These are phyloP conservation scores for Olivierus martensii DNA, from an alignment of 1,140 invertebrate genomes.

Conservation along the genomic window DNA sequence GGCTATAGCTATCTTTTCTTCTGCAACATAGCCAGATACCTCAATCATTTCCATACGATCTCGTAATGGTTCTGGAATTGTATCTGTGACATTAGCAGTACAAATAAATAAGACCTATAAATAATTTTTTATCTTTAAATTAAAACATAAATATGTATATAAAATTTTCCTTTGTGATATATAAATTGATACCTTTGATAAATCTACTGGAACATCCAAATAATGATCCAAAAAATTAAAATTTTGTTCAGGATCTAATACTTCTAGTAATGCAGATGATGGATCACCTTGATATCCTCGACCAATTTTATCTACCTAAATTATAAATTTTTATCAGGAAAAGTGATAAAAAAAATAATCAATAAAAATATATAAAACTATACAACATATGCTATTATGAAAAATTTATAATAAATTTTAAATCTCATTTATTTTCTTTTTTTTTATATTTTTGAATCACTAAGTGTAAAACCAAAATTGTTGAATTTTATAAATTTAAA, in stretches of 20 bases:
- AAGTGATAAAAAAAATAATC: constrained; percentile 3
- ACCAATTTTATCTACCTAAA: constrained; percentile 43
- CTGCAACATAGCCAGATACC: constrained; percentile 96
- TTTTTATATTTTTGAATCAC: no score
- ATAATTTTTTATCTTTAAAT: neutral
- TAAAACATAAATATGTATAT: no score
- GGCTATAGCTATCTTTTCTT: constrained; percentile 95
- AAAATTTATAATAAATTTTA: constrained; percentile 2
- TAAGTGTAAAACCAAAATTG: no score
- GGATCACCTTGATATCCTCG: constrained; percentile 91
- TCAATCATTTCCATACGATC: constrained; percentile 99
- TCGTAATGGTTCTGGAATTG: constrained; percentile 88
- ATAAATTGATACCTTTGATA: constrained; percentile 55
- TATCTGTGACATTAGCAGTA: constrained; percentile 91
- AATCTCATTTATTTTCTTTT: neutral
- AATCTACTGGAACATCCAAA: constrained; percentile 89
- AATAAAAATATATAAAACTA: constrained; percentile 1
- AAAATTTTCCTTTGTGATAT: neutral
- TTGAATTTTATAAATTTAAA: no score
- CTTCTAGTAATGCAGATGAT: constrained; percentile 84
- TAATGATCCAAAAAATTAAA: constrained; percentile 97
- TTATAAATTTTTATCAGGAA: no score
- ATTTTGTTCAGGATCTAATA: constrained; percentile 98
- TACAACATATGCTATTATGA: neutral
- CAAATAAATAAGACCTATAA: constrained; percentile 80